phyloP scores from a whole-genome alignment of 2,888 invertebrate species.

The Mythimna ferrago region DNA sequence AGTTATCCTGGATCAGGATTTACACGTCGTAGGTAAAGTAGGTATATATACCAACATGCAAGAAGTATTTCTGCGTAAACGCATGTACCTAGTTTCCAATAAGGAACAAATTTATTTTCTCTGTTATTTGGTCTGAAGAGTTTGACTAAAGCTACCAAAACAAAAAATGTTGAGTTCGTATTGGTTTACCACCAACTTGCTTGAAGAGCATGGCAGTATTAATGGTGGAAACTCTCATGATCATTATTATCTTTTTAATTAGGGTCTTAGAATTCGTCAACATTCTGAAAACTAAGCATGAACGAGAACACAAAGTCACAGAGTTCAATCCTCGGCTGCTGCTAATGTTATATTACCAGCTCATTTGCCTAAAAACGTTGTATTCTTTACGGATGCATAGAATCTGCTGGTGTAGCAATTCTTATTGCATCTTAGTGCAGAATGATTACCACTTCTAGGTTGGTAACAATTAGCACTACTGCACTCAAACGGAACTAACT shows the following conservation, averaged over 20 bases:
- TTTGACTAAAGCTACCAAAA: background rate
- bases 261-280: background rate
- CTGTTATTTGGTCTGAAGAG: background rate
- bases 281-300: too few species aligned
- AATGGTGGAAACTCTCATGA: background rate
- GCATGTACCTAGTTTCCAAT: background rate
- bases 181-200: background rate
- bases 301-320: too few species aligned
- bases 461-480: background rate
- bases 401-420: background rate
- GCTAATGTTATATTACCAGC: background rate
- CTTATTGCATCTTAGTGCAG: too few species aligned
- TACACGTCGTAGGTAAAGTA: background rate
- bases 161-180: too few species aligned
- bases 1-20: background rate
- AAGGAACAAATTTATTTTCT: too few species aligned
- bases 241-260: background rate
- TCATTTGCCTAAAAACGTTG: background rate
- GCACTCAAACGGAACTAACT: slow-evolving; percentile 1
- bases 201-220: background rate
- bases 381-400: background rate
- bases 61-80: background rate
- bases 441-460: background rate
- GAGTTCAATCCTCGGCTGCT: background rate
- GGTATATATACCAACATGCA: background rate